Conservation (phyloP, 2,888 invertebrate genomes). For the Megaustenia siamemsis region DNA sequence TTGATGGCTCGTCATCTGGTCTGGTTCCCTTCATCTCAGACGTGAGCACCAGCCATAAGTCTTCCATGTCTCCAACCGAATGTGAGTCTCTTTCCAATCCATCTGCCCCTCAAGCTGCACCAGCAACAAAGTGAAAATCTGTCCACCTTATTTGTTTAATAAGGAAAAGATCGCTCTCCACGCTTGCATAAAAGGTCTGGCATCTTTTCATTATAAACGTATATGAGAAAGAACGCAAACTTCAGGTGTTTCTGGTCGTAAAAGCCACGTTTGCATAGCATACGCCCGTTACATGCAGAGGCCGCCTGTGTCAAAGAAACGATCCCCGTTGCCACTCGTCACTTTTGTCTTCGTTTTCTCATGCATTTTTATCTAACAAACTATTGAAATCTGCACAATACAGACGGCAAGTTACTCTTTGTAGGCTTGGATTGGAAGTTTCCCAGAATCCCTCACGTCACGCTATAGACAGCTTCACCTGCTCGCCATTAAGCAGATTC, state of each 20-base stretch:
- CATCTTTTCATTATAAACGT: constrained; percentile 38
- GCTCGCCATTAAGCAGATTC: constrained; percentile 45
- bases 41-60: constrained; percentile 37
- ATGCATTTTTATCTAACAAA: constrained; percentile 53
- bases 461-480: constrained; percentile 50
- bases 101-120: constrained; percentile 42
- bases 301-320: constrained; percentile 28
- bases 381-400: constrained; percentile 51
- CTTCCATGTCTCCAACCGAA: constrained; percentile 19
- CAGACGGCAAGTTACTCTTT: constrained; percentile 48
- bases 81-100: neutral
- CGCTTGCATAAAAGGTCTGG: constrained; percentile 42
- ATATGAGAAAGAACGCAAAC: constrained; percentile 41
- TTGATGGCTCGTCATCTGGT: constrained; percentile 40
- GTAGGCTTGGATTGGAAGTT: constrained; percentile 46
- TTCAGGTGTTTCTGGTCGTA: constrained; percentile 47
- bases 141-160: constrained; percentile 43
- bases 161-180: constrained; percentile 39
- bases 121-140: constrained; percentile 32
- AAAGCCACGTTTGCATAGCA: constrained; percentile 45
- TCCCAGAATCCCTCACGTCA: constrained; percentile 31
- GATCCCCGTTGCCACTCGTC: constrained; percentile 41
- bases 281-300: constrained; percentile 42
- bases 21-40: constrained; percentile 36
- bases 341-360: constrained; percentile 53